Evolutionary conservation across 1,140 invertebrate genomes (phyloP).

Genomic region (Antheraea mylitta): DNA sequence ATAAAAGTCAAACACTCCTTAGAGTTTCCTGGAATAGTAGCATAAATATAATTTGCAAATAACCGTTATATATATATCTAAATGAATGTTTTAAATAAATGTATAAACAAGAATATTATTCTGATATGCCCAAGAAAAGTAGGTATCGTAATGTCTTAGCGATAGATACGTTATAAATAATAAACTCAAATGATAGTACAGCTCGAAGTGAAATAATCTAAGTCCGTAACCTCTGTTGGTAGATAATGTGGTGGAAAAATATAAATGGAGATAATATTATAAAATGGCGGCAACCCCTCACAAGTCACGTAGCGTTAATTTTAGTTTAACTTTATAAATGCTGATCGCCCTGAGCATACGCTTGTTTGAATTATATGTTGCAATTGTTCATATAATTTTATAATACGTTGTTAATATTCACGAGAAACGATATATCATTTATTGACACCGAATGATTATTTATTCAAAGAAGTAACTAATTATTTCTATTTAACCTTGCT

Average conservation of each 20-base stretch:
- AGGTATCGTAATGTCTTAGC: not conserved
- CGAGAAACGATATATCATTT: not conserved
- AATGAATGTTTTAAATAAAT: not conserved
- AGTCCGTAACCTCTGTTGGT: constrained; percentile 10
- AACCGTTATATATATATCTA: not conserved
- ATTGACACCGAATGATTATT: not conserved
- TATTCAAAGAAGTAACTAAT: not conserved
- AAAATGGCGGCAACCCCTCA: constrained; percentile 1
- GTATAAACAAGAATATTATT: not conserved
- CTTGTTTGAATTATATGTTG: not conserved
- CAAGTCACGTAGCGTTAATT: not conserved
- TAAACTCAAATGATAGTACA: not conserved
- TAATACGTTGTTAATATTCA: not conserved
- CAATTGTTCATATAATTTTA: not conserved
- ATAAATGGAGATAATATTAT: constrained; percentile 4
- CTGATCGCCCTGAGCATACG: not conserved
- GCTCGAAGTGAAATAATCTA: not conserved
- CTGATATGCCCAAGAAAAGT: not conserved
- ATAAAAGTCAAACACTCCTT: not conserved
- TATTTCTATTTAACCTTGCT: not conserved
- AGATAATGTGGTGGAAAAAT: constrained; percentile 8
- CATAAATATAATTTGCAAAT: not conserved
- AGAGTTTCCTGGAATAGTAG: not conserved
- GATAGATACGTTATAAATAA: constrained; percentile 3
- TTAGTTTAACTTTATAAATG: not conserved